phyloP scores from a whole-genome alignment of 1,140 invertebrate genomes.

The Hetaerina americana region DNA sequence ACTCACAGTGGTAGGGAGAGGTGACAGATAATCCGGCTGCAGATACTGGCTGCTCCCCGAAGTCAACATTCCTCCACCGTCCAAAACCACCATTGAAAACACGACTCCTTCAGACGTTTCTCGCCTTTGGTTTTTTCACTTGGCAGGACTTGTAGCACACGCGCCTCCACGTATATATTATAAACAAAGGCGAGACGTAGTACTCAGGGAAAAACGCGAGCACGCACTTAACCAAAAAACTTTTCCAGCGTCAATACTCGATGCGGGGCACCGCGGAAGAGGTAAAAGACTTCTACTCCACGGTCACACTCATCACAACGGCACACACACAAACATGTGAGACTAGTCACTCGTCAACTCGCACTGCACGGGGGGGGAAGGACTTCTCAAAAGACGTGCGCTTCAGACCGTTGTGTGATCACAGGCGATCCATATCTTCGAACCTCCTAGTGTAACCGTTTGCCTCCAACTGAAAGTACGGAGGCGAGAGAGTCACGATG shows the following conservation, averaged over 20 bases:
- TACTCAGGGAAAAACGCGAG: too few relatives aligned
- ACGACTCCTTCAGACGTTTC: not conserved
- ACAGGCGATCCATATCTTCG: not conserved
- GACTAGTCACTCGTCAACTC: too few relatives aligned
- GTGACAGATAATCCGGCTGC: slow-evolving; percentile 83
- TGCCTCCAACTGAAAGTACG: not conserved
- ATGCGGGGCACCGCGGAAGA: not conserved
- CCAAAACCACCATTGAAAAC: slow-evolving; percentile 70
- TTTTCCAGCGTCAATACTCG: not conserved
- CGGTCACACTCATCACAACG: not conserved
- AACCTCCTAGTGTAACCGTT: not conserved
- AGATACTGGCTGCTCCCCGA: slow-evolving; percentile 82
- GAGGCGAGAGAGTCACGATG: slow-evolving; percentile 8
- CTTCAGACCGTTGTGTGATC: too few relatives aligned
- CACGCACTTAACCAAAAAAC: not conserved
- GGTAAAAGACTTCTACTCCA: not conserved
- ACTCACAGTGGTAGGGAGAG: slow-evolving; percentile 83
- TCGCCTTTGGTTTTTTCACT: not conserved
- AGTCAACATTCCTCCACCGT: slow-evolving; percentile 80
- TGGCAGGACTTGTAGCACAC: not conserved
- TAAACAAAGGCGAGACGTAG: too few relatives aligned
- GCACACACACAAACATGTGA: not conserved
- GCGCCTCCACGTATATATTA: too few relatives aligned
- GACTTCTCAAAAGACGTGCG: too few relatives aligned
- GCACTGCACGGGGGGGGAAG: too few relatives aligned